phyloP scores from a whole-genome alignment of 1,140 invertebrate genomes.

The Dinothrombium tinctorium region DNA sequence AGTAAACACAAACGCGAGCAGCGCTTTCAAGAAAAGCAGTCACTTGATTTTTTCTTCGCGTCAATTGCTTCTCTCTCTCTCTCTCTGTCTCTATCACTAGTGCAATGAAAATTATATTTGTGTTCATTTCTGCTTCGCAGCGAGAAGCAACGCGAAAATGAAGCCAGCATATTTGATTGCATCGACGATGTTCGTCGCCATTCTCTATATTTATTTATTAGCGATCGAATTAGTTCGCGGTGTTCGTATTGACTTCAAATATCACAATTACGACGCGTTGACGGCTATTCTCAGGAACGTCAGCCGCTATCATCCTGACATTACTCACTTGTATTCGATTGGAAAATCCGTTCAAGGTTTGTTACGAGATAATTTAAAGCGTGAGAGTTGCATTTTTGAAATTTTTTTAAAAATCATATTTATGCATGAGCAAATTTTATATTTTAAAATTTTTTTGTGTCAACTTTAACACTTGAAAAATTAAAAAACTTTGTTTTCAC shows the following conservation, averaged over 20 bases:
- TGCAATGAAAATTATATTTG: neutral
- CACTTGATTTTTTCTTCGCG: too few relatives aligned
- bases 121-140: neutral
- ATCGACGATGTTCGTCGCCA: slow-evolving; percentile 1
- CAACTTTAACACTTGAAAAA: slow-evolving; percentile 9
- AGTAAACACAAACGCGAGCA: too few relatives aligned
- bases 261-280: slow-evolving; percentile 69
- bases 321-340: slow-evolving; percentile 69
- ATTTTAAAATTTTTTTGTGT: neutral
- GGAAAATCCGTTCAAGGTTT: slow-evolving; percentile 73
- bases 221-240: slow-evolving; percentile 7
- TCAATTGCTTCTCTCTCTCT: neutral
- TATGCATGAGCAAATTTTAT: neutral
- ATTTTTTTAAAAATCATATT: neutral
- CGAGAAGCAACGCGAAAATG: neutral
- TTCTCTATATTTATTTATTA: slow-evolving; percentile 6
- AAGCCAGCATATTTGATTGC: neutral
- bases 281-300: slow-evolving; percentile 53
- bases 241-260: slow-evolving; percentile 38
- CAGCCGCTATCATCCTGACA: slow-evolving; percentile 48
- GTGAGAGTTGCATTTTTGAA: neutral
- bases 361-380: too few relatives aligned
- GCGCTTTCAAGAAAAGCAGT: too few relatives aligned
- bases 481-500: too few relatives aligned
- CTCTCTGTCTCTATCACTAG: slow-evolving; percentile 1